These are phyloP conservation scores for Gavialis gangeticus DNA, from an alignment of 2,113 vertebrate species.

Conservation along the genomic window DNA sequence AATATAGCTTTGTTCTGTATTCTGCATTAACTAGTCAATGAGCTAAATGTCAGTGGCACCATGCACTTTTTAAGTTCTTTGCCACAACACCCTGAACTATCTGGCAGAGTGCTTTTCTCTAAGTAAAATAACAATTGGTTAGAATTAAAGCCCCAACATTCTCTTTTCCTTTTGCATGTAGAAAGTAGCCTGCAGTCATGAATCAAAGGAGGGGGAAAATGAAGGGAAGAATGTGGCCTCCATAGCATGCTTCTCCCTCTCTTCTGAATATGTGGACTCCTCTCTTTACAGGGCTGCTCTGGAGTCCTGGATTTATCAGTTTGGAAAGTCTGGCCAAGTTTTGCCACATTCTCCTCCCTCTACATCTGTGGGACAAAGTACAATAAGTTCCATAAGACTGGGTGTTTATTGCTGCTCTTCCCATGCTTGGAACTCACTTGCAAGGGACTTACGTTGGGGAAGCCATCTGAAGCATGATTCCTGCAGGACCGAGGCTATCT, in stretches of 20 bases:
- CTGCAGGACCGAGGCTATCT: not conserved
- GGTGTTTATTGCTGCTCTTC: accelerated
- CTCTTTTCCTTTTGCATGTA: not conserved
- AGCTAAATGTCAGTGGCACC: not conserved
- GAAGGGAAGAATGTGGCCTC: not conserved
- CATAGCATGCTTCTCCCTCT: not conserved
- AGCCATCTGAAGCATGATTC: not conserved
- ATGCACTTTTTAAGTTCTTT: not conserved
- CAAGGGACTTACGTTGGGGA: not conserved
- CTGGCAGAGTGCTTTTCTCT: not conserved
- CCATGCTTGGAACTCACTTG: accelerated
- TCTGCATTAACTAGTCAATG: not conserved
- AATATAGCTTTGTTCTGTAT: not conserved
- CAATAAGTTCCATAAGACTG: not conserved
- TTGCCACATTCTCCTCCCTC: not conserved
- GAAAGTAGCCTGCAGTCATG: not conserved
- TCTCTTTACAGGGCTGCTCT: not conserved
- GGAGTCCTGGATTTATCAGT: not conserved
- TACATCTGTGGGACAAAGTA: not conserved
- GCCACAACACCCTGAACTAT: not conserved
- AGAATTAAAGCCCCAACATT: not conserved
- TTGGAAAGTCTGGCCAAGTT: not conserved
- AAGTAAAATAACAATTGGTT: not conserved
- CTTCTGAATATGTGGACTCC: not conserved
- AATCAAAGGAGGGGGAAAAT: not conserved